Base-by-base conservation (phyloP, 2,888 invertebrate species). In the Microchrysa polita region DNA sequence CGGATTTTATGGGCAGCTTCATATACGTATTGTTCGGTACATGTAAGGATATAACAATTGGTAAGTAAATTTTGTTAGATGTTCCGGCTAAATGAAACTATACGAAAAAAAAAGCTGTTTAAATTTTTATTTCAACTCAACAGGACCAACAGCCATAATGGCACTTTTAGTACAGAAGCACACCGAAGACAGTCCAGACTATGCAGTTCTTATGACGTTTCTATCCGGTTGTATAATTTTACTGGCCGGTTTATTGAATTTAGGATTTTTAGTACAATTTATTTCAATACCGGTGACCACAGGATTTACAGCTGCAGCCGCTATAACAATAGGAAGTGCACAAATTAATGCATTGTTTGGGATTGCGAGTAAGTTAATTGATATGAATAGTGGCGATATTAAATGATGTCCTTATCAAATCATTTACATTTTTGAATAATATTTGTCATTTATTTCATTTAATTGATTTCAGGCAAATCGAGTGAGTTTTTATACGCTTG, bases 1-100 rank as follows among this genome's bases (percentile, higher is more conserved):
- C 96, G 0, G 92, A 96, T 0, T 96, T 97, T 86, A 93, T 96
- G 91, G 96, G 95, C 1, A 94, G 95, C 84, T 96, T 97, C 86
- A 88, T 96, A 59, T 97, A 97, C 86, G 91, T 94, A 34, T 86
- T 96, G 75, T 91, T 97, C 81, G 97, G 97, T n/a, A 95, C 94
- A 74, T 92, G 91, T 79, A 93, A 93, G 81, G 91, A 93, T 79
- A 90, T 92, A 0, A 91, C 93, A 67, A 91, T 94, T 73, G 93
- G 96, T 83, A 77, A 80, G 22, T n/a, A n/a, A n/a, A n/a, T n/a
- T n/a, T n/a, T n/a, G 52, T 20, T n/a, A 7, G 20, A 22, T 22
- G 20, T n/a, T n/a, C n/a, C n/a, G n/a, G n/a, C n/a, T n/a, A n/a
- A n/a, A n/a, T n/a, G n/a, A n/a, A n/a, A n/a, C n/a, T n/a, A n/a